These are phyloP conservation scores for Drosophila borealis DNA, from an alignment of 2,888 invertebrate species.

Conservation along the genomic window DNA sequence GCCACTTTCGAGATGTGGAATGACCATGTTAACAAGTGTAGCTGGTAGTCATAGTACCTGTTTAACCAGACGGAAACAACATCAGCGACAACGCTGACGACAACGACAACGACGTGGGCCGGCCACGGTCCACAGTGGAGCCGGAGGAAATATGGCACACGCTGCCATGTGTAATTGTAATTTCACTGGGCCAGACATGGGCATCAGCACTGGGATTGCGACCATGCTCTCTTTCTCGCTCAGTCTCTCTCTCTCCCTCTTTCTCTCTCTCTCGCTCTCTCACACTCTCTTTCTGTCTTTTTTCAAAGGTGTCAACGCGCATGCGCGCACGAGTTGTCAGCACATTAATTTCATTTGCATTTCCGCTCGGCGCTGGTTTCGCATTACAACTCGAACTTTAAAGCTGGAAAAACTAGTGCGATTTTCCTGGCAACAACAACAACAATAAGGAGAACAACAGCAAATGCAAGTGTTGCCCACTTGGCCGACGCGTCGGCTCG, in stretches of 20 bases:
- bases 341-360: constrained; percentile 82
- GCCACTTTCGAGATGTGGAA: constrained; percentile 36
- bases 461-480: constrained; percentile 65
- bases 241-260: neutral
- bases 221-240: constrained; percentile 13
- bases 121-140: constrained; percentile 31
- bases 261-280: neutral
- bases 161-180: constrained; percentile 75
- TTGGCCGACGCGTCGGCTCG: constrained; percentile 69
- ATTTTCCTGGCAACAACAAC: constrained; percentile 55
- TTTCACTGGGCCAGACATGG: constrained; percentile 63
- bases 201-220: constrained; percentile 20
- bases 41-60: constrained; percentile 75
- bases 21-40: constrained; percentile 76
- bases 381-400: constrained; percentile 68
- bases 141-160: constrained; percentile 73
- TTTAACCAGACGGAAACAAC: constrained; percentile 75
- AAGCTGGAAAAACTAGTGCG: constrained; percentile 78
- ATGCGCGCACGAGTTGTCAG: constrained; percentile 79
- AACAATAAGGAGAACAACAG: constrained; percentile 26
- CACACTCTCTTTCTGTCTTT: constrained; percentile 29
- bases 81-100: constrained; percentile 49
- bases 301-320: constrained; percentile 75
- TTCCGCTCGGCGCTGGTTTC: constrained; percentile 79
- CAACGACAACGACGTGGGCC: constrained; percentile 37